Evolutionary conservation across 1,140 invertebrate genomes (phyloP), one percentile per base, ranked within the genome.

Genomic region (Whitmania pigra): DNA sequence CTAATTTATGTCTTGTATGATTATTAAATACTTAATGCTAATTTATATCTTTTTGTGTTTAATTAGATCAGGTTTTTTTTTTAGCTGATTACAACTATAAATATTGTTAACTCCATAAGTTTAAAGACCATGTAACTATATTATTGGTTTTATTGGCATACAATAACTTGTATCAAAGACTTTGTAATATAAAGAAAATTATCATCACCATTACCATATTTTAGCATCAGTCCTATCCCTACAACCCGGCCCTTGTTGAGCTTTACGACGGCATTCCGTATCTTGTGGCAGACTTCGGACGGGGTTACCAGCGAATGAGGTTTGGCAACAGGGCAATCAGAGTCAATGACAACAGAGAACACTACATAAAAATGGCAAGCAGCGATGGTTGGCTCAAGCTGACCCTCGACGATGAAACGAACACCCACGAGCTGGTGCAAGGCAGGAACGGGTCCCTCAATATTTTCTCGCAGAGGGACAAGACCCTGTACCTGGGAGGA

Each of bases 241-340:
- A 49, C 43, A 49, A 49, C 43, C 43, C 43, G 11, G 43, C 43
- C 43, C 17, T 84, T 87, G 31, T 80, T 27, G 79, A 80, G 68
- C 43, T 80, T 15, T 78, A 73, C 69, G 79, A 80, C 72, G 79
- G 78, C 1, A 74, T 75, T 11, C 72, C 79, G 2, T 80, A 78
- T 69, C 75, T 80, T 17, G 73, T 80, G 2, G 71, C 76, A 55
- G 75, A 79, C 69, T 75, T 78, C 54, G 79, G 78, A 0, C 57
- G 67, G 13, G 43, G 71, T 9, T 72, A 73, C 0, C 75, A 72
- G 3, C 66, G 78, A 9, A 31, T 71, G 17, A 18, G 17, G 17
- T 70, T 73, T 29, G 31, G 72, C 25, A 11, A 13, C 22, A 18
- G 63, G 6, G 29, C n/a, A 11, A 7, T 4, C 17, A 49, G 25